Base-by-base conservation (phyloP, 1,140 invertebrate species). In the Maniola jurtina region DNA sequence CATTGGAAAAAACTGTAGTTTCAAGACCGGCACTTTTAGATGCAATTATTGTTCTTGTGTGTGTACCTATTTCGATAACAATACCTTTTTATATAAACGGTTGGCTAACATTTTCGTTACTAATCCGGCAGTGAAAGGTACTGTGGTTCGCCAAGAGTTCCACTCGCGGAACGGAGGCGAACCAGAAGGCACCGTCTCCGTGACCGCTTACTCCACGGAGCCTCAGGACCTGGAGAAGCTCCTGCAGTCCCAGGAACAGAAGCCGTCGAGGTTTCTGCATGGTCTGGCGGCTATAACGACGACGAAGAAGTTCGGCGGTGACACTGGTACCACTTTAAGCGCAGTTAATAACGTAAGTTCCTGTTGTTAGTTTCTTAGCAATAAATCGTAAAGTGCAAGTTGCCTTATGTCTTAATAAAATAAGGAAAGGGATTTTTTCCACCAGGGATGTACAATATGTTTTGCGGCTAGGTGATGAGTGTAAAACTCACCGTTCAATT, bases 131-230 rank as follows among this genome's bases (percentile, higher is more conserved):
- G 94, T 94, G 80, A 93, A 94, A 91, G 94, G 94, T 62, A 94
- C 93, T 61, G 92, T 94, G 62, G 91, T 94, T 61, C 92, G 90
- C 56, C 92, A 94, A 87, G 92, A 94, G 82, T 93, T 92, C 77
- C 94, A 93, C 78, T 92, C 93, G 52, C 92, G 94, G 74, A 94
- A 94, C 83, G 94, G 94, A 54, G 88, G 93, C 40, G 92, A 93
- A 76, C 94, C 94, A 2, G 92, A 92, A 59, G 94, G 94, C 14
- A 92, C 93, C 67, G 91, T 95, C 42, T 94, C 93, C 52, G 92
- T 93, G 54, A 94, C 94, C 11, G 92, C 93, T 61, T 95, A 95
- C 78, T 94, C 93, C n/a, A 93, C 89, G 63, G 91, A 93, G 79
- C 92, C 93, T 0, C 91, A 91, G 64, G 93, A 93, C 75, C 73